Conservation (phyloP, 2,113 vertebrate species). For the Nerophis ophidion region DNA sequence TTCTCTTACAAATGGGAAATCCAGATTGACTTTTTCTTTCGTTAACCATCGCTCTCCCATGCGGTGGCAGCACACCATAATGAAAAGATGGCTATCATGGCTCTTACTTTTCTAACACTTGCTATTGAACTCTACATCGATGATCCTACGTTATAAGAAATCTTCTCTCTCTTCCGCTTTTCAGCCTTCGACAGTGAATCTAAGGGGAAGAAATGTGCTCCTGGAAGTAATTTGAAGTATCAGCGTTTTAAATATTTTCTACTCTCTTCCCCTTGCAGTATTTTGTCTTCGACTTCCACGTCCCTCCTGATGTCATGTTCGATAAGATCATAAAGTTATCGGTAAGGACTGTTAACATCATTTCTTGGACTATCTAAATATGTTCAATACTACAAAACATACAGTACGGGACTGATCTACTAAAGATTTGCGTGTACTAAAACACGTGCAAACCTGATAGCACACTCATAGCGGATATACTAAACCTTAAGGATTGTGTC, state of each 20-base stretch:
- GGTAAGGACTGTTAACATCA: constrained; percentile 70
- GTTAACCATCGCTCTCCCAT: no score
- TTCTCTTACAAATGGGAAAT: neutral
- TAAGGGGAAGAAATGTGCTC: neutral
- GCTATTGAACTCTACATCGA: constrained; percentile 6
- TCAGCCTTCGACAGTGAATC: constrained; percentile 3
- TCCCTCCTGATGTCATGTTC: constrained; percentile 93
- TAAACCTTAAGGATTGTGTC: no score
- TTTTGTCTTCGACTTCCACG: constrained; percentile 96
- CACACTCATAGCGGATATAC: no score
- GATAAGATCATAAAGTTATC: constrained; percentile 98
- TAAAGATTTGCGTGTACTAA: no score
- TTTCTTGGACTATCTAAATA: neutral
- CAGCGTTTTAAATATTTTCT: neutral
- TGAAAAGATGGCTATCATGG: neutral
- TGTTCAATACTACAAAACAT: neutral
- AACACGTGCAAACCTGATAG: no score
- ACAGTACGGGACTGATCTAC: no score
- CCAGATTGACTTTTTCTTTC: neutral
- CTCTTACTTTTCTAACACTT: neutral
- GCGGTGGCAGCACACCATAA: neutral
- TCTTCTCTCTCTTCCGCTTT: neutral
- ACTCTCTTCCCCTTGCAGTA: constrained; percentile 72
- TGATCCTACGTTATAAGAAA: constrained; percentile 3
- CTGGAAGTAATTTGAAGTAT: no score